Evolutionary conservation across 2,888 invertebrate genomes (phyloP).

Genomic region (Ennomos quercinarius): DNA sequence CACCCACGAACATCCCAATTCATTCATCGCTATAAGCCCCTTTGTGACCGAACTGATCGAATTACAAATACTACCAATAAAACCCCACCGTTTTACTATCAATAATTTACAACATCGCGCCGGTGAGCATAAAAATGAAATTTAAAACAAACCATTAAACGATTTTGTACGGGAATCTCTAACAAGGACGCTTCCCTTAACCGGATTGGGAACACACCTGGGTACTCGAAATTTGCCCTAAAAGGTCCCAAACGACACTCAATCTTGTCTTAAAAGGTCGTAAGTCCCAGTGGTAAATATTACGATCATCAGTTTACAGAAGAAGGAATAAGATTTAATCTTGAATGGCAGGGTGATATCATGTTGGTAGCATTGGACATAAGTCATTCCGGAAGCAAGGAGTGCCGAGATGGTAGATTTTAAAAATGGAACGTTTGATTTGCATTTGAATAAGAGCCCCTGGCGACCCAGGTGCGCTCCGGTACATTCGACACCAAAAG

Average conservation of each 20-base stretch:
- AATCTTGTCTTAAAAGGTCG: constrained; percentile 45
- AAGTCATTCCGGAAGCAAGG: constrained; percentile 83
- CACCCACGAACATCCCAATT: constrained; percentile 56
- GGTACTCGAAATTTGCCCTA: constrained; percentile 82
- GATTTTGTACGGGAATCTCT: constrained; percentile 82
- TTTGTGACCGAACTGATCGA: constrained; percentile 57
- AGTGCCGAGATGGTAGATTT: constrained; percentile 84
- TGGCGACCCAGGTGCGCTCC: constrained; percentile 82
- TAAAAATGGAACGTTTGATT: constrained; percentile 86
- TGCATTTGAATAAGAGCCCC: constrained; percentile 86
- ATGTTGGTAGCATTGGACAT: constrained; percentile 74
- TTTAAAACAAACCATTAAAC: constrained; percentile 86
- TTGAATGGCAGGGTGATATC: constrained; percentile 43
- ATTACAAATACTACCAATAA: constrained; percentile 70
- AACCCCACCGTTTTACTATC: constrained; percentile 70
- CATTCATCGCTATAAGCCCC: constrained; percentile 52
- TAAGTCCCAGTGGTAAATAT: constrained; percentile 43
- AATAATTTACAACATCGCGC: constrained; percentile 75
- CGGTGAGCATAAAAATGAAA: constrained; percentile 79
- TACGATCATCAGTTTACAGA: constrained; percentile 41
- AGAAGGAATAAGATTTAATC: constrained; percentile 42
- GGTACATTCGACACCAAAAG: constrained; percentile 73
- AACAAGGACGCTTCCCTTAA: constrained; percentile 85
- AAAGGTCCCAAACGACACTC: constrained; percentile 82
- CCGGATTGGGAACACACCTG: constrained; percentile 86